These are phyloP conservation scores for Urocynchramus pylzowi DNA, from an alignment of 2,113 vertebrate genomes.

Conservation along the genomic window DNA sequence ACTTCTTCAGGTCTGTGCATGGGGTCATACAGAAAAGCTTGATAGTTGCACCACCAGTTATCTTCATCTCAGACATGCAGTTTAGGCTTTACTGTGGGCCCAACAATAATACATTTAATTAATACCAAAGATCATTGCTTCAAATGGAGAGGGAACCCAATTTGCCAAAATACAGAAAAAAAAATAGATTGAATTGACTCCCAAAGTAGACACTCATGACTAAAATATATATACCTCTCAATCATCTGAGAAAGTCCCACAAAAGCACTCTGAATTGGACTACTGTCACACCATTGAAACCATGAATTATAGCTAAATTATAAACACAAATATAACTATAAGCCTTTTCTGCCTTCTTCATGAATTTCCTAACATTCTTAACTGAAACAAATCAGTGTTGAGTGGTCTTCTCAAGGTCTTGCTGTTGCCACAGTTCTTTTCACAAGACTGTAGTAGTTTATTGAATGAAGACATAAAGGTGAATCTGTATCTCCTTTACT, in stretches of 20 bases:
- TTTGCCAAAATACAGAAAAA: neutral
- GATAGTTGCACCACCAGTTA: neutral
- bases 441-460: neutral
- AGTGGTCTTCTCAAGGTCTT: neutral
- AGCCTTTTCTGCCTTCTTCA: neutral
- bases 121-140: neutral
- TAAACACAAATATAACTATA: neutral
- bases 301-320: neutral
- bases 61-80: neutral
- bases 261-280: neutral
- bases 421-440: neutral
- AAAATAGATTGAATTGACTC: neutral
- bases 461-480: neutral
- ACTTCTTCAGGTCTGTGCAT: neutral
- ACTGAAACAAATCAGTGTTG: rapidly evolving
- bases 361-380: neutral
- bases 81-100: neutral
- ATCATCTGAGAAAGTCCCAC: neutral
- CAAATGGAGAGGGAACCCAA: neutral
- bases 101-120: neutral
- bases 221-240: neutral
- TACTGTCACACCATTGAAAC: neutral
- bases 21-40: neutral
- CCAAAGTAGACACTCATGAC: neutral
- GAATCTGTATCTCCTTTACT: neutral